Evolutionary conservation across 2,888 invertebrate species (phyloP).

Genomic region (Hymenopus coronatus): DNA sequence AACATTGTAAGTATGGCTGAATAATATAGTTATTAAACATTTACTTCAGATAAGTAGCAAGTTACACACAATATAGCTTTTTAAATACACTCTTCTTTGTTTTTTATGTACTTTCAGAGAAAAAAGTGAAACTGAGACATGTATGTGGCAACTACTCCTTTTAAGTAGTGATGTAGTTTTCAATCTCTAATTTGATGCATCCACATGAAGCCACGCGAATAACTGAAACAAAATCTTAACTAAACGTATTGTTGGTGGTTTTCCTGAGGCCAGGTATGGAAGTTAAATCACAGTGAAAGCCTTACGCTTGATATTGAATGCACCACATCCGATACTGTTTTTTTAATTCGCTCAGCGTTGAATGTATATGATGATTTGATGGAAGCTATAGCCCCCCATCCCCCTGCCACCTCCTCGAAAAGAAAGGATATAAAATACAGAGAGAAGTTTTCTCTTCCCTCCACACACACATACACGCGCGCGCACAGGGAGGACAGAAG

Average conservation of each 20-base stretch:
- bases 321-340: not conserved
- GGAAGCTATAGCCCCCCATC: not conserved
- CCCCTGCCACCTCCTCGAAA: not conserved
- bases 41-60: too few species aligned
- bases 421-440: constrained; percentile 3
- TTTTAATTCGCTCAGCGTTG: not conserved
- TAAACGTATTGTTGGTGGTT: not conserved
- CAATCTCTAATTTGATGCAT: too few species aligned
- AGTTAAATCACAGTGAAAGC: not conserved
- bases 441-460: not conserved
- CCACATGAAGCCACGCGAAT: too few species aligned
- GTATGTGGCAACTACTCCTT: too few species aligned
- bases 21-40: not conserved
- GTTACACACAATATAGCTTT: too few species aligned
- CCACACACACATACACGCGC: not conserved
- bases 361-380: constrained; percentile 2
- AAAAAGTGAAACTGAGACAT: too few species aligned
- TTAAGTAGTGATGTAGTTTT: too few species aligned
- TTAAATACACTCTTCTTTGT: too few species aligned
- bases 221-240: not conserved
- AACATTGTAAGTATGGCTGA: not conserved
- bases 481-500: not conserved
- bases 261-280: not conserved
- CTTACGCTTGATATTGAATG: not conserved
- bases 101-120: too few species aligned